Base-by-base conservation (phyloP, 2,797 vertebrate genomes). In the Synanceia verrucosa region DNA sequence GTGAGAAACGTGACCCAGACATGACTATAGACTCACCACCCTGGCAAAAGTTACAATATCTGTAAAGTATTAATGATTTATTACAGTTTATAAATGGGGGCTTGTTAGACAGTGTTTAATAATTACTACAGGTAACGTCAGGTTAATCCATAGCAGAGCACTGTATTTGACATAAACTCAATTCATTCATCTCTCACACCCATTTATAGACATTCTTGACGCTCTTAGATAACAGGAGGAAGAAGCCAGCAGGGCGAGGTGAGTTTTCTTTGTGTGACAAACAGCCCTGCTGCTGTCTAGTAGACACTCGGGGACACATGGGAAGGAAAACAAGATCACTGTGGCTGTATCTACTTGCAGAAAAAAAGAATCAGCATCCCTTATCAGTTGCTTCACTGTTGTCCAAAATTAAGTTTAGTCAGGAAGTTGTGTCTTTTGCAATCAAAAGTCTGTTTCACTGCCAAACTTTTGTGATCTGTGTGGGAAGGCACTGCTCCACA, bases 131-230 rank as follows among this genome's bases (percentile, higher is more conserved):
- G 1, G 26, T 57, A 39, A 24, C 39, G 37, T 4, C 8, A 53
- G 18, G 60, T 44, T 80, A 56, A 70, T 43, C 61, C 28, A 0
- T 80, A n/a, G n/a, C n/a, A n/a, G 51, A 69, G 62, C 73, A 69
- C 10, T 24, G 39, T 29, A 28, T 26, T 34, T 2, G 33, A 29
- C 19, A 13, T 6, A 5, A 9, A 34, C 31, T 21, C 34, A 13
- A 73, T 31, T 41, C 16, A 70, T 57, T 76, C 1, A 73, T 33
- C 9, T 26, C 26, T 50, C 18, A 43, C 16, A 51, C 21, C 14
- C 11, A 14, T 57, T 41, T 37, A 26, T 6, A 31, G 13, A 2
- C 28, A 36, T 29, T 55, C 21, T 5, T 18, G 24, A 55, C 48
- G 11, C 23, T 34, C 9, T 48, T 34, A 60, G n/a, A n/a, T n/a